Evolutionary conservation across 1,140 invertebrate species (phyloP).

Genomic region (Ips nitidus): DNA sequence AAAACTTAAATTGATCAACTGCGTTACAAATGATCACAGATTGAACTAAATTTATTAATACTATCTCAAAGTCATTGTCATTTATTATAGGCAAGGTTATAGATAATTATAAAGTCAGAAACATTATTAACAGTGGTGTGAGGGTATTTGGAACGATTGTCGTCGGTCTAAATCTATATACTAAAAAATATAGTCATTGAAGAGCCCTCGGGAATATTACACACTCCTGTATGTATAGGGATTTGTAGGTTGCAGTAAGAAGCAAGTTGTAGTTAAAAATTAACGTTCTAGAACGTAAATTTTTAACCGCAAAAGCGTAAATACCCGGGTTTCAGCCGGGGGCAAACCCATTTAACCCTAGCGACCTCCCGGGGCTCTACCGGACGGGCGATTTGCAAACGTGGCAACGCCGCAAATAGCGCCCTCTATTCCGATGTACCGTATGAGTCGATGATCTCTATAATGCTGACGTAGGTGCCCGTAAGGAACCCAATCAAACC

Average conservation of each 20-base stretch:
- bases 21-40: slow-evolving; percentile 2
- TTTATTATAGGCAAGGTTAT: too few species aligned
- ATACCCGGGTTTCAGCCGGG: slow-evolving; percentile 29
- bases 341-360: slow-evolving; percentile 20
- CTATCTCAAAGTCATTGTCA: neutral
- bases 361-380: neutral
- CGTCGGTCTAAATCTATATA: too few species aligned
- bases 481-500: slow-evolving; percentile 57
- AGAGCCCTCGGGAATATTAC: too few species aligned
- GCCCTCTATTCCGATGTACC: neutral
- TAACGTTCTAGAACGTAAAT: neutral
- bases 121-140: too few species aligned
- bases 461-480: slow-evolving; percentile 49
- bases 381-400: neutral
- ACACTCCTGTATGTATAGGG: too few species aligned
- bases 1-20: neutral
- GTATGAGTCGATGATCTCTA: slow-evolving; percentile 44
- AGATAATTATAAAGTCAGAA: too few species aligned
- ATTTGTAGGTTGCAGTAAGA: too few species aligned
- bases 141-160: too few species aligned
- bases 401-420: slow-evolving; percentile 20
- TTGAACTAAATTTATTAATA: neutral
- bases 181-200: too few species aligned
- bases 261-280: neutral
- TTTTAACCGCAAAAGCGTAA: neutral